phyloP scores from a whole-genome alignment of 2,797 vertebrate species.

The Smutsia temminckii region DNA sequence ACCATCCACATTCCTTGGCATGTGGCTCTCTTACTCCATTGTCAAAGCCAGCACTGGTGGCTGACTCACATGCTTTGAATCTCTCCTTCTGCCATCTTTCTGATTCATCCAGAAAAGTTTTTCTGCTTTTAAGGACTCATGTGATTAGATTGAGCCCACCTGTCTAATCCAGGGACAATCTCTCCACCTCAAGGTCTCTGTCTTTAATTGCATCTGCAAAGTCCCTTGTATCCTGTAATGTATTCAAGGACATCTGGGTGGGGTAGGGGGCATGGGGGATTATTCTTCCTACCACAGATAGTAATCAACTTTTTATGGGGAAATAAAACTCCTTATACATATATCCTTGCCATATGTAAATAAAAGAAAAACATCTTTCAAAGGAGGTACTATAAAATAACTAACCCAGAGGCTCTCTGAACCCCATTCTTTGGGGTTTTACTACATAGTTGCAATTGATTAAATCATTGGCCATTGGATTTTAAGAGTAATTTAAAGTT shows the following conservation, averaged over 20 bases:
- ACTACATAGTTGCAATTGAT: not conserved
- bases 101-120: not conserved
- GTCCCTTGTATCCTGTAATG: not conserved
- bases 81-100: not conserved
- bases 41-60: not conserved
- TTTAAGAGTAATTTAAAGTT: too few species aligned
- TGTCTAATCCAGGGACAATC: not conserved
- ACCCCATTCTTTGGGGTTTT: not conserved
- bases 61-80: not conserved
- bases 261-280: not conserved
- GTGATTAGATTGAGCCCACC: not conserved
- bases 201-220: not conserved
- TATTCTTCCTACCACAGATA: not conserved
- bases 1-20: not conserved
- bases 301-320: not conserved
- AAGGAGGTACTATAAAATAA: not conserved
- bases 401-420: not conserved
- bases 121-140: not conserved
- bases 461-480: not conserved
- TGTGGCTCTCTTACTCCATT: not conserved
- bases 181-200: not conserved
- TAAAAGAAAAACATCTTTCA: slow-evolving; percentile 37
- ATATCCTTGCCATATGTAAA: not conserved
- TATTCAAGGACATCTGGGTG: not conserved
- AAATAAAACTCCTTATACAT: not conserved